phyloP scores from a whole-genome alignment of 2,888 invertebrate genomes.

The Temnothorax rugatulus region DNA sequence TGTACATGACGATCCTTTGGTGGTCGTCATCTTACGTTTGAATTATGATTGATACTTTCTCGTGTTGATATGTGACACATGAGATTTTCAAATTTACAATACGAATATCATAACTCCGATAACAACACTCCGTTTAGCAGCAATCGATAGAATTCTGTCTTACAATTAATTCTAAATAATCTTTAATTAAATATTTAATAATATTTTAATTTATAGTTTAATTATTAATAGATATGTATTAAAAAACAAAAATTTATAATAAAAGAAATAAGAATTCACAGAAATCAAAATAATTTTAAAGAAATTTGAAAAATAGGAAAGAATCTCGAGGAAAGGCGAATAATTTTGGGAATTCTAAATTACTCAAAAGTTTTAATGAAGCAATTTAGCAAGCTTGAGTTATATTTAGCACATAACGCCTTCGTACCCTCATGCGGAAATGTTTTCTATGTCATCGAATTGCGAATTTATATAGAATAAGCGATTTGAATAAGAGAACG shows the following conservation, averaged over 20 bases:
- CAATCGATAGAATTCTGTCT: not conserved
- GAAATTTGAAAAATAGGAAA: not conserved
- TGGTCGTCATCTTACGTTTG: not conserved
- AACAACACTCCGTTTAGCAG: not conserved
- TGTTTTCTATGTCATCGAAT: not conserved
- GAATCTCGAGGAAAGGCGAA: not conserved
- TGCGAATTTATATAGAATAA: constrained; percentile 9
- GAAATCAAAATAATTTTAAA: not conserved
- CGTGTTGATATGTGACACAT: not conserved
- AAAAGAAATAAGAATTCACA: not conserved
- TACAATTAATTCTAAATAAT: not conserved
- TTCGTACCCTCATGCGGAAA: constrained; percentile 1
- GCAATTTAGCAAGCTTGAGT: not conserved
- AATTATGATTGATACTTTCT: constrained; percentile 4
- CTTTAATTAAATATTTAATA: not conserved
- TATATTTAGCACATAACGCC: not conserved
- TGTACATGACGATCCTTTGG: not conserved
- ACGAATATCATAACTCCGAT: not conserved
- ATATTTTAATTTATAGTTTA: not conserved
- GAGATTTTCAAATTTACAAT: not conserved
- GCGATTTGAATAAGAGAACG: constrained; percentile 2
- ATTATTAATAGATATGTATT: not conserved
- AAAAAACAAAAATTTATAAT: not conserved
- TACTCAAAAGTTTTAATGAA: not conserved
- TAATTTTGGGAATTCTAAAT: not conserved